phyloP scores from a whole-genome alignment of 1,140 invertebrate genomes.

The Oreohelix idahoensis region DNA sequence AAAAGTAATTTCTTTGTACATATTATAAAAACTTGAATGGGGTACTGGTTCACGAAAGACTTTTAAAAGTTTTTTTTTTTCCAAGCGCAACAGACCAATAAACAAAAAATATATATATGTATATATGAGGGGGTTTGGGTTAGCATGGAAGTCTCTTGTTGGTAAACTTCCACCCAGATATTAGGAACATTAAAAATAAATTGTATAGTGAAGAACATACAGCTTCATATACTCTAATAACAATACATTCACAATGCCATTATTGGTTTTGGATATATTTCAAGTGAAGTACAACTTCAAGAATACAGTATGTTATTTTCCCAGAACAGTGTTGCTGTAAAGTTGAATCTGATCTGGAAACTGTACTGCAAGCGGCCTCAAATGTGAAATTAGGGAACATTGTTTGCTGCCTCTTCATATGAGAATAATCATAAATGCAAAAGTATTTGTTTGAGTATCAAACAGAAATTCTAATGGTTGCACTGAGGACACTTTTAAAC shows the following conservation, averaged over 20 bases:
- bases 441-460: slow-evolving; percentile 1
- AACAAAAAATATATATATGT: slow-evolving; percentile 2
- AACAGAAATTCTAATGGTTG: background rate
- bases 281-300: background rate
- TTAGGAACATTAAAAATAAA: too few species aligned
- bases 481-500: background rate
- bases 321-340: background rate
- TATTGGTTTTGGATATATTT: slow-evolving; percentile 4
- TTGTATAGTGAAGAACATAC: background rate
- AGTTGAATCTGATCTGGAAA: background rate
- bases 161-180: too few species aligned
- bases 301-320: background rate
- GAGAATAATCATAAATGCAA: slow-evolving; percentile 17
- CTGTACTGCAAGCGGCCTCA: background rate
- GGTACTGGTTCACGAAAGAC: slow-evolving; percentile 25
- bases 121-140: background rate
- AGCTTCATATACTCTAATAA: background rate
- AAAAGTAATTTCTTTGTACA: slow-evolving; percentile 26
- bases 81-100: slow-evolving; percentile 22
- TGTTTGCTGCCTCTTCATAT: slow-evolving; percentile 3
- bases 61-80: background rate
- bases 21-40: slow-evolving; percentile 10
- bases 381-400: background rate
- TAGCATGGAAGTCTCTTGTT: too few species aligned
- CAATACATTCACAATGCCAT: slow-evolving; percentile 8